These are phyloP conservation scores for Rhorus exstirpatorius DNA, from an alignment of 2,888 invertebrate species.

Conservation along the genomic window DNA sequence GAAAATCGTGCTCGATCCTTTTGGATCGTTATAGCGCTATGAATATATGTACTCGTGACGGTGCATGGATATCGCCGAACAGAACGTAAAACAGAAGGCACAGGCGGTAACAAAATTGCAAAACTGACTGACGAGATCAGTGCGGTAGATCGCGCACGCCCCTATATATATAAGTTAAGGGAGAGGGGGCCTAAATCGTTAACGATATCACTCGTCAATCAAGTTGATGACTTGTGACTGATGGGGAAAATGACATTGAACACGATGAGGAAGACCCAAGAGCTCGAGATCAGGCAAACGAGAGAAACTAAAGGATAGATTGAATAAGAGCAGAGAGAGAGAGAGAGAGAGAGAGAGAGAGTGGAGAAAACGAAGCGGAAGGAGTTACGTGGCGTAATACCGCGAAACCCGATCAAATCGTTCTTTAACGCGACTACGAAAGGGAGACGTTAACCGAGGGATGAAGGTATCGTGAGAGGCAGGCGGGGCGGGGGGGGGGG, in stretches of 20 bases:
- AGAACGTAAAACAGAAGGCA: constrained; percentile 30
- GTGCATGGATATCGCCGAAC: neutral
- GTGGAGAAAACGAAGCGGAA: constrained; percentile 68
- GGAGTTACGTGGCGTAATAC: constrained; percentile 73
- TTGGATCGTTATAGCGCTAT: neutral
- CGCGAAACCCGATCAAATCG: constrained; percentile 77
- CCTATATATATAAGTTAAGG: constrained; percentile 42
- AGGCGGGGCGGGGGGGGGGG: constrained; percentile 26
- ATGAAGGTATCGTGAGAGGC: constrained; percentile 22
- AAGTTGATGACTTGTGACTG: constrained; percentile 82
- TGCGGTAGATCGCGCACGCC: constrained; percentile 80
- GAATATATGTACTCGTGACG: neutral
- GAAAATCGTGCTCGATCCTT: neutral
- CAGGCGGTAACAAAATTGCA: constrained; percentile 51
- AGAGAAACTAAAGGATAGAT: constrained; percentile 32
- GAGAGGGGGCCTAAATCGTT: constrained; percentile 78
- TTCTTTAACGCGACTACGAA: constrained; percentile 74
- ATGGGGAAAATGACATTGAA: constrained; percentile 70
- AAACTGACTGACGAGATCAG: constrained; percentile 81
- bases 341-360: constrained; percentile 34
- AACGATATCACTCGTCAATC: constrained; percentile 85
- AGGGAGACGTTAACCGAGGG: constrained; percentile 54
- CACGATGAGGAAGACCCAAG: constrained; percentile 54
- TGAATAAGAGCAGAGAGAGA: constrained; percentile 3
- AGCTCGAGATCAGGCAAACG: constrained; percentile 35